Percentiles rank a stretch among this genome's conserved stretches.
These are phyloP conservation scores for Bombylius discolor DNA, from an alignment of 2,888 invertebrate species.

Conservation along the genomic window DNA sequence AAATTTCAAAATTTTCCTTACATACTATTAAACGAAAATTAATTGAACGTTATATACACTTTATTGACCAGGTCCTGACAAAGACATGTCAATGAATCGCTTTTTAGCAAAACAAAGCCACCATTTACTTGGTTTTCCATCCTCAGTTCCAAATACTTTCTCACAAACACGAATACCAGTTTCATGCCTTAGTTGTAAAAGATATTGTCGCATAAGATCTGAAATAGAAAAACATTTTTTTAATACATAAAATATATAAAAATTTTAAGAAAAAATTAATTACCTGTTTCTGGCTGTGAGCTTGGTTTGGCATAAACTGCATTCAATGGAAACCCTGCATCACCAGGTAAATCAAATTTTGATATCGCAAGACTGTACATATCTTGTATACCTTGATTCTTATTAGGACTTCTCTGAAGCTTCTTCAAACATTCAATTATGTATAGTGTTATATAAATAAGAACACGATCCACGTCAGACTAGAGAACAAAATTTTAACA, in stretches of 20 bases:
- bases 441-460: slow-evolving; percentile 95
- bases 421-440: slow-evolving; percentile 95
- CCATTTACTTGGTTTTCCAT: slow-evolving; percentile 97
- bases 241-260: neutral
- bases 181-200: slow-evolving; percentile 91
- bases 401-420: slow-evolving; percentile 80
- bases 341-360: slow-evolving; percentile 94
- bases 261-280: slow-evolving; percentile 9
- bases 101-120: slow-evolving; percentile 99
- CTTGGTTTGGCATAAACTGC: slow-evolving; percentile 85
- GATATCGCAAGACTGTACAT: slow-evolving; percentile 93
- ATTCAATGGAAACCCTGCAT: slow-evolving; percentile 85
- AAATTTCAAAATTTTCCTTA: too few species aligned
- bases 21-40: too few species aligned
- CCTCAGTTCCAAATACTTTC: slow-evolving; percentile 74
- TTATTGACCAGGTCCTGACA: slow-evolving; percentile 40
- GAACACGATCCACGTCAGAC: slow-evolving; percentile 91
- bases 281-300: slow-evolving; percentile 67
- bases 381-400: slow-evolving; percentile 82
- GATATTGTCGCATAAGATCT: slow-evolving; percentile 85
- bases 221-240: slow-evolving; percentile 17
- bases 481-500: slow-evolving; percentile 33
- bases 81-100: slow-evolving; percentile 98
- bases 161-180: slow-evolving; percentile 84
- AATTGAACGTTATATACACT: too few species aligned